These are phyloP conservation scores for Pseudococcus longispinus DNA, from an alignment of 2,888 invertebrate species.

Conservation along the genomic window DNA sequence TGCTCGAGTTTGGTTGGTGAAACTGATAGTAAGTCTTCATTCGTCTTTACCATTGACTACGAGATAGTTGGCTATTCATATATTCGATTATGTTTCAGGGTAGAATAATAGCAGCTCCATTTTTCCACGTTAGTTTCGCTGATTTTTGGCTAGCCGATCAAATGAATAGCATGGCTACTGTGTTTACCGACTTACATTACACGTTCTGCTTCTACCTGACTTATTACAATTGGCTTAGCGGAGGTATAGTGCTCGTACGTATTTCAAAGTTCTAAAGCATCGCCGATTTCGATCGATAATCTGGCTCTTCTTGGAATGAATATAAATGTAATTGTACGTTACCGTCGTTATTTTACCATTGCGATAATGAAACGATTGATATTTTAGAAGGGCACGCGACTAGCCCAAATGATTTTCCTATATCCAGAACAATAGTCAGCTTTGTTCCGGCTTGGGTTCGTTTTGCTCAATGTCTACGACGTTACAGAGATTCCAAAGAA, in stretches of 20 bases:
- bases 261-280: slow-evolving; percentile 36
- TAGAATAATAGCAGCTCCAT: slow-evolving; percentile 86
- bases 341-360: neutral
- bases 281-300: neutral
- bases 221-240: slow-evolving; percentile 70
- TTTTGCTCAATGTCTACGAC: slow-evolving; percentile 94
- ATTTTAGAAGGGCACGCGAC: neutral
- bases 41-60: neutral
- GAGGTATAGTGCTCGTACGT: slow-evolving; percentile 56
- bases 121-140: slow-evolving; percentile 92
- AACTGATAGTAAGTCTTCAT: slow-evolving; percentile 76
- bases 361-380: neutral
- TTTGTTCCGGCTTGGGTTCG: slow-evolving; percentile 97
- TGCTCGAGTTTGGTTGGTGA: slow-evolving; percentile 91
- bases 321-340: neutral
- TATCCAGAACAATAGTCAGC: slow-evolving; percentile 81
- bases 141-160: slow-evolving; percentile 99
- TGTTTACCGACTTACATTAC: slow-evolving; percentile 93
- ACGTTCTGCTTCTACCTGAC: slow-evolving; percentile 89
- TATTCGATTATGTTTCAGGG: slow-evolving; percentile 67
- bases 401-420: slow-evolving; percentile 4
- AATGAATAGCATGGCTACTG: slow-evolving; percentile 88
- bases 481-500: slow-evolving; percentile 92
- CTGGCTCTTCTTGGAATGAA: neutral
- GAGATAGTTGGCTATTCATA: neutral